These are phyloP conservation scores for Villa cingulata DNA, from an alignment of 2,888 invertebrate genomes.

Conservation along the genomic window DNA sequence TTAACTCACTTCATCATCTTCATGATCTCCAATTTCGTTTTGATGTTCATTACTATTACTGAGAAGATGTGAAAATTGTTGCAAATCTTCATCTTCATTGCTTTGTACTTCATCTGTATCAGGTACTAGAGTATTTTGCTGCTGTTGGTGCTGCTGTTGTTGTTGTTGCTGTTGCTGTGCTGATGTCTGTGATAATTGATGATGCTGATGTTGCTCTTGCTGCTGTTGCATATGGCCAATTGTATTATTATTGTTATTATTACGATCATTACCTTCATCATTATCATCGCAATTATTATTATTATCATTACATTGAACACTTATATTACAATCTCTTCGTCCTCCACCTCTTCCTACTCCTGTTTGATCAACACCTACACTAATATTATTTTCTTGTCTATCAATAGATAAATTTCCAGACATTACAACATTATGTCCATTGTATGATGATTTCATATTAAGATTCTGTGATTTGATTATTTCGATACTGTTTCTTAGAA, in stretches of 20 bases:
- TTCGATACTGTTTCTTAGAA: constrained; percentile 17
- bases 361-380: too few species aligned
- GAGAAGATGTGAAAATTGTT: constrained; percentile 17
- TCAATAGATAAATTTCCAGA: too few species aligned
- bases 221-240: constrained; percentile 8
- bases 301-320: constrained; percentile 7
- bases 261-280: constrained; percentile 14
- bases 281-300: constrained; percentile 12
- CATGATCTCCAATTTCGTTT: constrained; percentile 12
- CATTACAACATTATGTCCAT: background rate
- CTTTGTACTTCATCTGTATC: constrained; percentile 1
- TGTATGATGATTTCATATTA: background rate
- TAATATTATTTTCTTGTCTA: too few species aligned
- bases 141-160: constrained; percentile 6
- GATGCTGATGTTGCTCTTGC: constrained; percentile 6
- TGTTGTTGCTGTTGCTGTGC: background rate
- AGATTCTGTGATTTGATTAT: constrained; percentile 14
- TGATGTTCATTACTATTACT: constrained; percentile 1
- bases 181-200: constrained; percentile 1
- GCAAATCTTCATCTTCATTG: constrained; percentile 8
- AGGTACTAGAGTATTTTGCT: background rate
- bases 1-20: constrained; percentile 7
- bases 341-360: too few species aligned
- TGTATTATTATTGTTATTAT: constrained; percentile 11
- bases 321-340: background rate